Percentiles rank a stretch among this genome's conserved stretches.
phyloP scores from a whole-genome alignment of 1,140 invertebrate genomes.

The Scaptomyza hsui region DNA sequence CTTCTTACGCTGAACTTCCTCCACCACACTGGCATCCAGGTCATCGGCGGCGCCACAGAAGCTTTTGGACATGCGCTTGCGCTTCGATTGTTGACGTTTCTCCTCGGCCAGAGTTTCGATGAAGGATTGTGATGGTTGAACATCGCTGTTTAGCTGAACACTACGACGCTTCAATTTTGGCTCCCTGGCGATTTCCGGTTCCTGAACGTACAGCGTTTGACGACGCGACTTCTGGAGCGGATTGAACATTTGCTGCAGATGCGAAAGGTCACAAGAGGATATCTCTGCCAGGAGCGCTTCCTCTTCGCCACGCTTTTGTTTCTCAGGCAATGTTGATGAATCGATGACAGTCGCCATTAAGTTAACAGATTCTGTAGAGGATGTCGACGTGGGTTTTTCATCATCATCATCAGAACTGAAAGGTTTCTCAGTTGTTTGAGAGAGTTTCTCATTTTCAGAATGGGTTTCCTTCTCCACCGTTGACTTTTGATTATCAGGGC shows the following conservation, averaged over 20 bases:
- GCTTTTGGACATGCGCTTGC: slow-evolving; percentile 69
- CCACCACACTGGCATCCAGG: slow-evolving; percentile 11
- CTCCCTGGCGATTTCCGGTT: slow-evolving; percentile 25
- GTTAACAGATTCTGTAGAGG: background rate
- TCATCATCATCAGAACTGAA: too few relatives aligned
- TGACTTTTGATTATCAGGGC: background rate
- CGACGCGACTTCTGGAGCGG: slow-evolving; percentile 68
- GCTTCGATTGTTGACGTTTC: slow-evolving; percentile 29
- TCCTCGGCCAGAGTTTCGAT: slow-evolving; percentile 61
- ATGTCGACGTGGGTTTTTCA: background rate
- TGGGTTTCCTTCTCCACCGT: background rate
- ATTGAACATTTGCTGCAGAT: slow-evolving; percentile 65
- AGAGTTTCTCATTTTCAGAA: background rate
- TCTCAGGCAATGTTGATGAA: slow-evolving; percentile 14
- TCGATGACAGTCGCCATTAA: background rate
- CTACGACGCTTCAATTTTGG: slow-evolving; percentile 66
- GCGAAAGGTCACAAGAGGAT: slow-evolving; percentile 52
- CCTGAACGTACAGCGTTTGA: slow-evolving; percentile 49
- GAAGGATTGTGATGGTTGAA: slow-evolving; percentile 74
- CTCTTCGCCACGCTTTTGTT: slow-evolving; percentile 42
- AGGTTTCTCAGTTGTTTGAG: background rate
- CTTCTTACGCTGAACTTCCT: slow-evolving; percentile 18
- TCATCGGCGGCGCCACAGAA: slow-evolving; percentile 57
- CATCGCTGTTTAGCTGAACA: slow-evolving; percentile 45
- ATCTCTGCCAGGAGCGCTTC: slow-evolving; percentile 43